Conservation (phyloP, 2,797 vertebrate genomes). For the Notolabrus celidotus region DNA sequence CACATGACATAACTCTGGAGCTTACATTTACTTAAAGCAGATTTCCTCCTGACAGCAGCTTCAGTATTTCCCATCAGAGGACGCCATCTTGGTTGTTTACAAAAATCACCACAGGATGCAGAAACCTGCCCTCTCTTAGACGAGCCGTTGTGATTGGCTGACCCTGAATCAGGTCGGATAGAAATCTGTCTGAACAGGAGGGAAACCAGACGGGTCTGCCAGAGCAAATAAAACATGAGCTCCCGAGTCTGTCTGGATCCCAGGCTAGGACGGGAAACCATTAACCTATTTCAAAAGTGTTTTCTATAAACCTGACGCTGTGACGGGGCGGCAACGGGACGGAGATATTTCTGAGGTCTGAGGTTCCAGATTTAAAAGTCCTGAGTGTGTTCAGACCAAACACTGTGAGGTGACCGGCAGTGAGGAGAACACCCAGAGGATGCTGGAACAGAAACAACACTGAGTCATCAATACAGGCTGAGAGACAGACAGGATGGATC, state of each 20-base stretch:
- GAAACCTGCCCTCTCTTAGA: neutral
- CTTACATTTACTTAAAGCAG: too few species aligned
- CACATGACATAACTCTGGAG: too few species aligned
- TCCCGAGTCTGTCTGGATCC: neutral
- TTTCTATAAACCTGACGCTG: neutral
- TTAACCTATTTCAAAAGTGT: conserved; percentile 1
- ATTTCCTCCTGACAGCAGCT: too few species aligned
- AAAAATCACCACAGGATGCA: neutral
- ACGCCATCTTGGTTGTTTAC: neutral
- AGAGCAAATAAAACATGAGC: conserved; percentile 6
- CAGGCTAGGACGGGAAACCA: neutral
- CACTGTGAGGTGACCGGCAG: too few species aligned
- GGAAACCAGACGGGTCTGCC: neutral
- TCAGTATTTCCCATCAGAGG: neutral
- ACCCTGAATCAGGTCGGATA: neutral
- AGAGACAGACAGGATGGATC: too few species aligned
- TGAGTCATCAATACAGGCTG: too few species aligned
- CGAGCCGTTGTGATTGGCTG: neutral
- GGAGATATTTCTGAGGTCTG: neutral
- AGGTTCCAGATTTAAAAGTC: neutral
- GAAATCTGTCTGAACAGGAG: neutral
- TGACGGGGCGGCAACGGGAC: neutral
- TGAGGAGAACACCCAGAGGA: neutral
- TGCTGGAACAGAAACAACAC: too few species aligned
- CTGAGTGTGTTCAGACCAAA: neutral